Percentiles rank a stretch among this genome's conserved stretches.
These are phyloP conservation scores for Telmatochromis sp. DNA, from an alignment of 2,113 vertebrate genomes.

Conservation along the genomic window DNA sequence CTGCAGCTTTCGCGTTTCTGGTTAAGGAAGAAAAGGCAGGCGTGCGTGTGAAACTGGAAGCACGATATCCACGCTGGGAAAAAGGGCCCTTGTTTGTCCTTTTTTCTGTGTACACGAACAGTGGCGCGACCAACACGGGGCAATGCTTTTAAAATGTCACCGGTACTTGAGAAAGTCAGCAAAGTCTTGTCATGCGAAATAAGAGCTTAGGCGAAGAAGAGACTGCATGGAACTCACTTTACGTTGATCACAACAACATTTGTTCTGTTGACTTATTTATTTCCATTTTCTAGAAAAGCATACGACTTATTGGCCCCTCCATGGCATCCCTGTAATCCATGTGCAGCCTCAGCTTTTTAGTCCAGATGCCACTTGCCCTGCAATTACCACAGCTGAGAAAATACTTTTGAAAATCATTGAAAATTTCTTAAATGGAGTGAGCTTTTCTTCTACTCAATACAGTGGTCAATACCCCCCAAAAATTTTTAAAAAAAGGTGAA, in stretches of 20 bases:
- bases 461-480: neutral
- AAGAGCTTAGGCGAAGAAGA: conserved; percentile 45
- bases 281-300: conserved; percentile 39
- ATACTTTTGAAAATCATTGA: neutral
- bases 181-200: conserved; percentile 65
- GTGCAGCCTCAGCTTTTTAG: neutral
- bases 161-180: conserved; percentile 36
- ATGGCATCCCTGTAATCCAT: neutral
- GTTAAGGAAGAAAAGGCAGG: neutral
- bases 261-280: conserved; percentile 67
- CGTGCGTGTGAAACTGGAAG: neutral
- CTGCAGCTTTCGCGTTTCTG: neutral
- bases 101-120: neutral
- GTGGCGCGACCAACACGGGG: neutral
- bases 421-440: fast-evolving
- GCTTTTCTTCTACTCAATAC: neutral
- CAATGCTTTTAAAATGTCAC: conserved; percentile 60
- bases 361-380: neutral
- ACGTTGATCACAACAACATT: conserved; percentile 60
- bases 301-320: neutral
- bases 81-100: neutral
- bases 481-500: fast-evolving
- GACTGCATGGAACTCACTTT: conserved; percentile 31
- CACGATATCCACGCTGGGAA: neutral
- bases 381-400: neutral